Evolutionary conservation across 2,888 invertebrate genomes (phyloP), one percentile per base, ranked within the genome.

Genomic region (Tiphia femorata): DNA sequence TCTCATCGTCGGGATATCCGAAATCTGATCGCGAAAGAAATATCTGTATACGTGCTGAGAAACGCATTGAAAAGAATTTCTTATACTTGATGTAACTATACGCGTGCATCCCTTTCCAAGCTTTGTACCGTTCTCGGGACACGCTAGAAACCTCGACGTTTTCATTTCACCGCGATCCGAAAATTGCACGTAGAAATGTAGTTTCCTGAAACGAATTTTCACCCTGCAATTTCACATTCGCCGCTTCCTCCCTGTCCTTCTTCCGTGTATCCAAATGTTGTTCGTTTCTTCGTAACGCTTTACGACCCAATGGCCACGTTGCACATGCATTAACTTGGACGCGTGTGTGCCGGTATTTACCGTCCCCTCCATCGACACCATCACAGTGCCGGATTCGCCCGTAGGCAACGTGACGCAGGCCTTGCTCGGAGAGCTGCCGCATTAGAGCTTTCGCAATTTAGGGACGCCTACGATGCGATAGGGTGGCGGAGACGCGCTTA

Each of bases 401-500:
- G 40, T 40, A 52, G 70, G 66, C 65, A 21, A 16, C 14, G 53
- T 35, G 41, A 41, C 50, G 53, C 44, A 41, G 41, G 27, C 46
- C 42, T 47, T 52, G 54, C 58, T 65, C 55, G 29, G 62, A 47
- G 17, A 58, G 55, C 60, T 60, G 51, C 59, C 64, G 64, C 64
- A 62, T 71, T 67, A 59, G 53, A 64, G 67, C 63, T 63, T 44
- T 58, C 58, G 67, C 64, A 72, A 74, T 76, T 72, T 64, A 53
- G 55, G 20, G 38, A 2, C 49, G 47, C 37, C 33, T n/a, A n/a
- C 42, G 47, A 29, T 44, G 30, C 40, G 52, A 27, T n/a, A 61
- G 65, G 65, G 56, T 60, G 64, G 67, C 67, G 62, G 61, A 48
- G 48, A 43, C 49, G 48, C 60, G 69, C 60, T 72, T 62, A 64